Percentiles rank a stretch among this genome's conserved stretches.
Conservation (phyloP, 2,888 invertebrate species). For the Ceraclea dissimilis region DNA sequence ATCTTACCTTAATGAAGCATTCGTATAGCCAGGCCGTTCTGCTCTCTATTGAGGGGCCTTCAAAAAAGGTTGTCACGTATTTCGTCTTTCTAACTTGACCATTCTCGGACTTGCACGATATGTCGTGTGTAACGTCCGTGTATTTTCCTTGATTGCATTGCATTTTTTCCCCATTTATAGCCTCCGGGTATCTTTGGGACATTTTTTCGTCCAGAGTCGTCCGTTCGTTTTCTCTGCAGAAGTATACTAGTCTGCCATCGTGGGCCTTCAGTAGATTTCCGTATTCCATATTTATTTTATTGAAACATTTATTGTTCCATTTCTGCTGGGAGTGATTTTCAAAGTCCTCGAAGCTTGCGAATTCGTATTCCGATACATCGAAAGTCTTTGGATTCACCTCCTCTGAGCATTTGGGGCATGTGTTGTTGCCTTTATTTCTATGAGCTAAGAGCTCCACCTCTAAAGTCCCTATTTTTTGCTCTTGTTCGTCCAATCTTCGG, state of each 20-base stretch:
- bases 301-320: too few relatives aligned
- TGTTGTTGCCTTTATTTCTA: too few relatives aligned
- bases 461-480: too few relatives aligned
- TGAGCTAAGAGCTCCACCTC: too few relatives aligned
- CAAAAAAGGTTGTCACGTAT: neutral
- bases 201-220: neutral
- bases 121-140: neutral
- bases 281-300: neutral
- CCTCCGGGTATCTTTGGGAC: neutral
- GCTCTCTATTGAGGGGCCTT: neutral
- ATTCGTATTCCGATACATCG: neutral
- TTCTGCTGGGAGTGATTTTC: neutral
- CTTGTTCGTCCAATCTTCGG: too few relatives aligned
- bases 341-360: neutral
- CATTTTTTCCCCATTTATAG: neutral
- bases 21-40: neutral
- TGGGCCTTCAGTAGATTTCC: neutral
- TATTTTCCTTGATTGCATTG: neutral
- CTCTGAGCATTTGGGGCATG: too few relatives aligned
- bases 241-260: neutral
- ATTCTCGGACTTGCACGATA: neutral
- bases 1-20: too few relatives aligned
- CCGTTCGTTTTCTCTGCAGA: neutral
- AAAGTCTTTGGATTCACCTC: too few relatives aligned
- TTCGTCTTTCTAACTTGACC: neutral